Percentiles rank a stretch among this genome's conserved stretches.
phyloP scores from a whole-genome alignment of 92 coral and sea anemone genomes.

The Bergia puertoricense region DNA sequence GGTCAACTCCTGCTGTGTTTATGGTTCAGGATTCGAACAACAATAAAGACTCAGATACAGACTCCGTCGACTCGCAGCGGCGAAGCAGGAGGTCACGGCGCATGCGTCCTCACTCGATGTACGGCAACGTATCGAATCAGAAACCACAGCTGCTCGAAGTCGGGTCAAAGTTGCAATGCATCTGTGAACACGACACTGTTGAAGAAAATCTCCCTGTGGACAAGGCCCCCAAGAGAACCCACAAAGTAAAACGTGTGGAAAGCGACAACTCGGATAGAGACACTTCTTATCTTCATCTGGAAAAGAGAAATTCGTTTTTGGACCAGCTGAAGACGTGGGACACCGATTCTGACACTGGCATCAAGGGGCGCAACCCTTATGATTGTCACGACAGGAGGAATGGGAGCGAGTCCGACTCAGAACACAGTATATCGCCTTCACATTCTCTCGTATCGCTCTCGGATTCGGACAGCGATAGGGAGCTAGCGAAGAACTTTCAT shows the following conservation, averaged over 20 bases:
- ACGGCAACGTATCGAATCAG: slow-evolving; percentile 52
- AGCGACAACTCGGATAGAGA: slow-evolving; percentile 44
- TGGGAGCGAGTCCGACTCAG: slow-evolving; percentile 69
- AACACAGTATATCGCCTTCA: slow-evolving; percentile 86
- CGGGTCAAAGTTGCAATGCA: slow-evolving; percentile 69
- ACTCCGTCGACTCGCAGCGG: slow-evolving; percentile 62
- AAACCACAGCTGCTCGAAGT: slow-evolving; percentile 65
- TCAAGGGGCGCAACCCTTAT: slow-evolving; percentile 61
- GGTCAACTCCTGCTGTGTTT: slow-evolving; percentile 96
- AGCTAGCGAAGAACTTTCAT: slow-evolving; percentile 69
- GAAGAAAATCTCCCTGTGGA: slow-evolving; percentile 33
- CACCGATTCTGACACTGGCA: slow-evolving; percentile 35
- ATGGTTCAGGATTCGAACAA: slow-evolving; percentile 67
- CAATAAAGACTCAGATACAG: slow-evolving; percentile 69
- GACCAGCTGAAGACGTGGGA: slow-evolving; percentile 74
- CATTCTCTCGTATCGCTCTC: slow-evolving; percentile 83
- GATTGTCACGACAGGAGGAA: slow-evolving; percentile 61
- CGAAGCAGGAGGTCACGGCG: slow-evolving; percentile 68
- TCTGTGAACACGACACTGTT: slow-evolving; percentile 70
- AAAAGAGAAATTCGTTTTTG: slow-evolving; percentile 60
- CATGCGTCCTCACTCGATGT: slow-evolving; percentile 70
- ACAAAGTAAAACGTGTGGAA: slow-evolving; percentile 27
- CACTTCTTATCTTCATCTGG: slow-evolving; percentile 80
- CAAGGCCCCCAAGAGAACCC: background rate
- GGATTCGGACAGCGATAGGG: slow-evolving; percentile 84